Conservation (phyloP, 2,797 vertebrate genomes). For the Echiichthys vipera region DNA sequence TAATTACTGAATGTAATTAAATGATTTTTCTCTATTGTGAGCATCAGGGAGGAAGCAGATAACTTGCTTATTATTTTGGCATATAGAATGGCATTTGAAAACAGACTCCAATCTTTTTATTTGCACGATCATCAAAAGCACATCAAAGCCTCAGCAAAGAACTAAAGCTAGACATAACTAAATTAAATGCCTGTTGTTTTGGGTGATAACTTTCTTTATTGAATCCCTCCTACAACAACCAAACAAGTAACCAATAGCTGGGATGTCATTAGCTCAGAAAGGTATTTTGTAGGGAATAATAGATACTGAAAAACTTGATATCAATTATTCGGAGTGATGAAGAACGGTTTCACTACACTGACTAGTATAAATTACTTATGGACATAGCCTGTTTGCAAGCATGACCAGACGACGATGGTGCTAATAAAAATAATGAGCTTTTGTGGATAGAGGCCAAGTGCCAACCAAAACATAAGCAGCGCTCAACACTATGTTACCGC, state of each 20-base stretch:
- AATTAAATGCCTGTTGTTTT: background rate
- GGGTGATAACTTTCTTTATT: background rate
- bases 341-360: background rate
- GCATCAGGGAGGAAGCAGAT: background rate
- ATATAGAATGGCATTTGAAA: background rate
- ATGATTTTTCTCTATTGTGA: background rate
- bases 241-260: background rate
- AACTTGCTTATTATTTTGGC: background rate
- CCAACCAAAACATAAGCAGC: too few relatives aligned
- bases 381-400: background rate
- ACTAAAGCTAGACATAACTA: background rate
- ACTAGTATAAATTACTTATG: too few relatives aligned
- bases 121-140: slow-evolving; percentile 9
- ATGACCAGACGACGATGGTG: too few relatives aligned
- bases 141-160: background rate
- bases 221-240: background rate
- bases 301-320: background rate
- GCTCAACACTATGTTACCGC: too few relatives aligned
- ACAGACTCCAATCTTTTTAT: background rate
- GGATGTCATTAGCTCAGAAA: background rate
- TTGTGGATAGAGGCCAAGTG: too few relatives aligned
- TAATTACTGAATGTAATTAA: background rate
- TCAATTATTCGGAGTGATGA: background rate
- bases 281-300: background rate
- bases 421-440: too few relatives aligned